phyloP scores from a whole-genome alignment of 2,797 vertebrate genomes.

The Ptychobarbus kaznakovi region DNA sequence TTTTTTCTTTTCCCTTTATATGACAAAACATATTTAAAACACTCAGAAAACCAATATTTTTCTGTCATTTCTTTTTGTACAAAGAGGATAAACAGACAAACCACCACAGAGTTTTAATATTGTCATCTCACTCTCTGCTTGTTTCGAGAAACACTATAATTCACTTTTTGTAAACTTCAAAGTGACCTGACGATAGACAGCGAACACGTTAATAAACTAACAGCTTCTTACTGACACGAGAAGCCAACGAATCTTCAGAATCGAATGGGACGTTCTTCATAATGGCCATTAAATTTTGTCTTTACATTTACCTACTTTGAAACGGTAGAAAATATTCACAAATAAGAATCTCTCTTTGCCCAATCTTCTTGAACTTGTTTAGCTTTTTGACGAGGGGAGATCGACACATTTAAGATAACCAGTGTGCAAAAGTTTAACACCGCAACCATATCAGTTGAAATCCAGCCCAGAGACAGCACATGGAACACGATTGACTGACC shows the following conservation, averaged over 20 bases:
- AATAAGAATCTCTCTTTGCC: not conserved
- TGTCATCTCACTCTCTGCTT: constrained; percentile 49
- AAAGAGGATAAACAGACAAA: constrained; percentile 57
- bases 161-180: constrained; percentile 59
- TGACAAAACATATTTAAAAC: constrained; percentile 58
- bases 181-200: constrained; percentile 57
- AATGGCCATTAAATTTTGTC: constrained; percentile 42
- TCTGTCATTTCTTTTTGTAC: constrained; percentile 43
- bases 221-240: constrained; percentile 46
- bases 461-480: constrained; percentile 3
- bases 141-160: constrained; percentile 57
- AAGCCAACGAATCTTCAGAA: constrained; percentile 14
- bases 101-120: constrained; percentile 49
- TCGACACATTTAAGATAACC: constrained; percentile 17
- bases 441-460: constrained; percentile 13
- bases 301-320: constrained; percentile 1
- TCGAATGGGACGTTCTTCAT: constrained; percentile 18
- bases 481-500: not conserved
- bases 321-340: constrained; percentile 21
- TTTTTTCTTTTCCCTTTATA: constrained; percentile 57
- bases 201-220: constrained; percentile 48
- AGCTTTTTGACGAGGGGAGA: constrained; percentile 6
- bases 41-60: constrained; percentile 56
- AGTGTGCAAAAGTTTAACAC: constrained; percentile 30
- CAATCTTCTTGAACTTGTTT: constrained; percentile 17